These are phyloP conservation scores for Hylomyscus alleni DNA, from an alignment of 2,797 vertebrate genomes.

Conservation along the genomic window DNA sequence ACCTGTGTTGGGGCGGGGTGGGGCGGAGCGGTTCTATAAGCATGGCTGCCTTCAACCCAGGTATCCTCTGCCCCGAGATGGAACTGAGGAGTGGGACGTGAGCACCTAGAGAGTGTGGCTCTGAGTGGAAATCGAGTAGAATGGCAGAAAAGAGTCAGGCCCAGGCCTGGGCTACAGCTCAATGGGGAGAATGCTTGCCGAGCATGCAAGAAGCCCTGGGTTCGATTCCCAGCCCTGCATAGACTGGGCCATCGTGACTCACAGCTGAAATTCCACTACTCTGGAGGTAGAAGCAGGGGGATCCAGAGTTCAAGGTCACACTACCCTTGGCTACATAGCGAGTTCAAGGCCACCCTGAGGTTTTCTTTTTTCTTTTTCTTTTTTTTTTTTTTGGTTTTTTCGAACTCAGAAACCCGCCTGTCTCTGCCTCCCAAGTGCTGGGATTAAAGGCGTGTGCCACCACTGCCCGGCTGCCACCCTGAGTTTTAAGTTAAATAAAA, in stretches of 20 bases:
- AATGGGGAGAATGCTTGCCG: not conserved
- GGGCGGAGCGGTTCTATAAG: not conserved
- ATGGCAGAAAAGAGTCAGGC: not conserved
- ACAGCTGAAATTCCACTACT: not conserved
- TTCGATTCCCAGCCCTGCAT: not conserved
- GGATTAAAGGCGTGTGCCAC: too few relatives aligned
- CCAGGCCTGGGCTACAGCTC: not conserved
- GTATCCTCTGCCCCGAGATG: fast-evolving
- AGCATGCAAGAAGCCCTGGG: not conserved
- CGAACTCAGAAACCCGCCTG: too few relatives aligned
- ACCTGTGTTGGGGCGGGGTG: fast-evolving
- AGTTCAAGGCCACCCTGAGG: not conserved
- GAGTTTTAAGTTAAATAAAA: not conserved
- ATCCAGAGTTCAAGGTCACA: not conserved
- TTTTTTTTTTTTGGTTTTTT: too few relatives aligned
- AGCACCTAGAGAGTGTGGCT: not conserved
- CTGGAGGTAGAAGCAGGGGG: not conserved
- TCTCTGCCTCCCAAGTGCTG: too few relatives aligned
- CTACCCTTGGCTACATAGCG: not conserved
- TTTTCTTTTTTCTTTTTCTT: too few relatives aligned
- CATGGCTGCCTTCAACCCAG: not conserved
- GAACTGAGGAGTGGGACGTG: not conserved
- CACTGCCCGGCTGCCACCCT: too few relatives aligned
- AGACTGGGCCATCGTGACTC: not conserved
- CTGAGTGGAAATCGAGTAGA: not conserved